These are phyloP conservation scores for Chanos chanos DNA, from an alignment of 2,797 vertebrate species.

Conservation along the genomic window DNA sequence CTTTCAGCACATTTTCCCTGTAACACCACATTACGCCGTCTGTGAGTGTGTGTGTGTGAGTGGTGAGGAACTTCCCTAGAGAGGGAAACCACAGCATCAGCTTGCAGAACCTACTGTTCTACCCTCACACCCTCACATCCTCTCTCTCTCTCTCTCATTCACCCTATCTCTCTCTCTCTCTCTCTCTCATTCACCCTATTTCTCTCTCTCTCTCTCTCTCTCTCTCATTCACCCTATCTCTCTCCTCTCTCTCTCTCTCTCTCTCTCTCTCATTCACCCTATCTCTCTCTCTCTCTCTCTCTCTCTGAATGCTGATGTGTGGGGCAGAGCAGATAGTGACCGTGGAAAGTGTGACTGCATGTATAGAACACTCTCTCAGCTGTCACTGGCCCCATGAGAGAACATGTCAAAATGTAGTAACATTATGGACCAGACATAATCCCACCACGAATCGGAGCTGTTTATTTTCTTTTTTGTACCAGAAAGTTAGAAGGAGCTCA, in stretches of 20 bases:
- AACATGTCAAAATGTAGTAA: constrained; percentile 24
- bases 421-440: constrained; percentile 5
- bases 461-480: constrained; percentile 29
- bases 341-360: neutral
- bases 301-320: too few relatives aligned
- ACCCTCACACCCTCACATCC: too few relatives aligned
- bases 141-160: too few relatives aligned
- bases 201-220: too few relatives aligned
- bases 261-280: too few relatives aligned
- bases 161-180: too few relatives aligned
- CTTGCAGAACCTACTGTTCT: constrained; percentile 18
- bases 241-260: too few relatives aligned
- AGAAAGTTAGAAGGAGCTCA: constrained; percentile 30
- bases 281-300: too few relatives aligned
- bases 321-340: constrained; percentile 17
- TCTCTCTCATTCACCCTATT: too few relatives aligned
- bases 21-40: constrained; percentile 8
- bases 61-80: constrained; percentile 10
- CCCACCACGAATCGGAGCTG: constrained; percentile 28
- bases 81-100: neutral
- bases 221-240: too few relatives aligned
- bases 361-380: constrained; percentile 13
- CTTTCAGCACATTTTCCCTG: neutral
- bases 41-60: neutral
- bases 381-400: constrained; percentile 28